Base-by-base conservation (phyloP, 2,113 vertebrate species). In the Campylomormyrus tamandua region DNA sequence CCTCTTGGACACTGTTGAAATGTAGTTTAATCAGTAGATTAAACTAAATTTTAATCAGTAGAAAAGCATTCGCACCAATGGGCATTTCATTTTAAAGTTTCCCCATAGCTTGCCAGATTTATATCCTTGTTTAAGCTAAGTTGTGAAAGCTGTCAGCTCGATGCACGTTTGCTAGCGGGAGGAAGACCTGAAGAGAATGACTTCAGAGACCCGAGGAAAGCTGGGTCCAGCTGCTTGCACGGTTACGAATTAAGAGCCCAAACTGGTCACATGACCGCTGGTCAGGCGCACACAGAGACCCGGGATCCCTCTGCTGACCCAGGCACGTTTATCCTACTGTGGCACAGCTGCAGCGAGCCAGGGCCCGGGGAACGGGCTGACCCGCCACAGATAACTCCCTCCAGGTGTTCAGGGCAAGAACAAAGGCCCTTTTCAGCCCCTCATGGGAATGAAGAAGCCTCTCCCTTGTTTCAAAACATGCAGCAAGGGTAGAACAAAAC, bases 371-470 rank as follows among this genome's bases (percentile, higher is more conserved):
- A 35, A 58, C 48, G 31, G 24, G 80, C 85, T 17, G 50, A 52
- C 95, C 92, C 88, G 45, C 92, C 90, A 93, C 90, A 91, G 94
- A 95, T 95, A 96, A 94, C 94, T 89, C 95, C 91, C 95, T 96
- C 96, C 98, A 98, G 98, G 97, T 98, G 98, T 97, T 96, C 96
- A 89, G 90, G 89, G 91, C 89, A 89, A 91, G 94, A 95, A 98
- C 98, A 99, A 98, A 97, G 97, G 91, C 93, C 92, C 97, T 97
- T 98, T 98, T 98, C 96, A 98, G 95, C 17, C 89, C 90, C 91
- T 92, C 95, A 95, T 92, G 96, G 95, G 96, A 97, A 97, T 93
- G 94, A 95, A 95, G 94, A 93, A 95, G 93, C 95, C 93, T 96
- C 92, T 95, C 89, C 90, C 95, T 96, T 93, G 95, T 95, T 96